Base-by-base conservation (phyloP, 2,113 vertebrate species). In the Chrysochloris asiatica region DNA sequence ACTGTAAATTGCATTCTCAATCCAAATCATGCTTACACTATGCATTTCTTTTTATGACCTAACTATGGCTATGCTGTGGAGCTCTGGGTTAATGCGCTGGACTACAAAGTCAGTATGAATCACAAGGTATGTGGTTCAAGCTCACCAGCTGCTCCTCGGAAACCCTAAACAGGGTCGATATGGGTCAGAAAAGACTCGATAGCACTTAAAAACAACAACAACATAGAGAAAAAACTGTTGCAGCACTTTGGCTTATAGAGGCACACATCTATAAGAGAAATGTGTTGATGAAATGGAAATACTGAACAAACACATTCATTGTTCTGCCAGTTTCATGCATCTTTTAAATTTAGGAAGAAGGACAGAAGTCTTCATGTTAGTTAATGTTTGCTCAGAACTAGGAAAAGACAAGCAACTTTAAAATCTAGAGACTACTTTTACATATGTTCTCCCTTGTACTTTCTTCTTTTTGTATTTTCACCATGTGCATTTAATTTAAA, bases 401-500 rank as follows among this genome's bases (percentile, higher is more conserved):
- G n/a, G 33, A 89, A 86, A 88, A 61, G 19, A 41, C 45, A 59
- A 26, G 72, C 17, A 73, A 11, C 16, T 45, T 36, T 14, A 56
- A 48, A 52, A 75, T 83, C 28, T 1, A 22, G 73, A 83, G 43
- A 12, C 71, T 92, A n/a, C 0, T 0, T n/a, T 91, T 50, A 67
- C 17, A 83, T 28, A n/a, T 56, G 5, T 80, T 92, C 41, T n/a
- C 24, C 41, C 6, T 28, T 33, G 30, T 13, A 80, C 4, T 89
- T 83, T 63, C 9, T 92, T 88, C 82, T 90, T 86, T n/a, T 79
- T 94, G 36, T 88, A 33, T 28, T 76, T 93, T 93, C 41, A 69
- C 77, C 94, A 95, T 92, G 54, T 95, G 93, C n/a, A 52, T 87
- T 93, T 90, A 47, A 92, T 97, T 96, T 90, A 76, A 30, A 94